Percentiles rank a stretch among this genome's conserved stretches.
phyloP scores from a whole-genome alignment of 2,113 vertebrate genomes.

The Cariama cristata region DNA sequence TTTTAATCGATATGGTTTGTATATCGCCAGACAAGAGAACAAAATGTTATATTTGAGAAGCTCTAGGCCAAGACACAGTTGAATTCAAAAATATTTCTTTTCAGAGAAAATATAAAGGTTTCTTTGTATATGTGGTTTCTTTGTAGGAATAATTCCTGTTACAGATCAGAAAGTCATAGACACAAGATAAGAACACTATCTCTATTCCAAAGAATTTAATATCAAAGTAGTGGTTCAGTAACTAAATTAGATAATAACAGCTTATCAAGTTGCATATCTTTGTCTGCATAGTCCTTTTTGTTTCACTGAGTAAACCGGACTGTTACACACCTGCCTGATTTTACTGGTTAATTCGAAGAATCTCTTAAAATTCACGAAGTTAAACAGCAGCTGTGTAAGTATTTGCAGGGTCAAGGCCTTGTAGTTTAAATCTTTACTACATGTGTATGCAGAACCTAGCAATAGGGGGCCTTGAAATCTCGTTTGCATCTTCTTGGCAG shows the following conservation, averaged over 20 bases:
- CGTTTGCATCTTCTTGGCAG: constrained; percentile 44
- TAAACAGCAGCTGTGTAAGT: constrained; percentile 52
- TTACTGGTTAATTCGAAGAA: constrained; percentile 7
- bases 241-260: neutral
- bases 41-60: neutral
- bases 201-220: neutral
- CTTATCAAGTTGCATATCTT: neutral
- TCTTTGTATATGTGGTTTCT: neutral
- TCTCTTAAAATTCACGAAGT: constrained; percentile 51
- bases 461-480: constrained; percentile 25
- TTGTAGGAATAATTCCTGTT: neutral
- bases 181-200: neutral
- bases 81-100: neutral
- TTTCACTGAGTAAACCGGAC: neutral
- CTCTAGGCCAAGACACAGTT: neutral
- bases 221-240: neutral
- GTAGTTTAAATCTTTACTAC: constrained; percentile 57
- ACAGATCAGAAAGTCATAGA: neutral
- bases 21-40: neutral
- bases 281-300: neutral
- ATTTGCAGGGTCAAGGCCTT: constrained; percentile 60
- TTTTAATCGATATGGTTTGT: neutral
- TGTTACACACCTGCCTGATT: neutral
- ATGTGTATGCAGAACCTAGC: constrained; percentile 49
- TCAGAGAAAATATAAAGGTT: neutral